These are phyloP conservation scores for Eclectus roratus DNA, from an alignment of 2,113 vertebrate species.

Conservation along the genomic window DNA sequence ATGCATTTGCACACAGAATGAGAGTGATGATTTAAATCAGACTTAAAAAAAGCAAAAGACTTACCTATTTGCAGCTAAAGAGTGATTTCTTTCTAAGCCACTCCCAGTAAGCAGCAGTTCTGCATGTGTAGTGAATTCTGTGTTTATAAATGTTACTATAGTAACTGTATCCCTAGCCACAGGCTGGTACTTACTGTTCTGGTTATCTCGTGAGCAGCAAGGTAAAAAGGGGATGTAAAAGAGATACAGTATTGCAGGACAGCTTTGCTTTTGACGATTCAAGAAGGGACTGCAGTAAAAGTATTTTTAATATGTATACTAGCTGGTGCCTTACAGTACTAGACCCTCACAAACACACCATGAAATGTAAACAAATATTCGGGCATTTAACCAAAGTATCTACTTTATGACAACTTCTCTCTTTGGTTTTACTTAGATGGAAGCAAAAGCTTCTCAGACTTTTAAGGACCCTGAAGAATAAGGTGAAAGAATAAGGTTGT, in stretches of 20 bases:
- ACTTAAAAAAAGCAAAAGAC: not conserved
- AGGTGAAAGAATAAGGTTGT: not conserved
- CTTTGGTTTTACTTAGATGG: not conserved
- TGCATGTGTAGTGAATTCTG: not conserved
- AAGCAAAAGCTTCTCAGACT: not conserved
- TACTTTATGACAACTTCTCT: not conserved
- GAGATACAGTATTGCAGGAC: not conserved
- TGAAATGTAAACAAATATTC: not conserved
- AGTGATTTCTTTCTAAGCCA: not conserved
- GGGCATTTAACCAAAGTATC: not conserved
- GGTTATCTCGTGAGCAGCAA: not conserved
- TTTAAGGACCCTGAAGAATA: not conserved
- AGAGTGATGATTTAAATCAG: not conserved
- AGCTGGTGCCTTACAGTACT: not conserved
- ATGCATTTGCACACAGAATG: not conserved
- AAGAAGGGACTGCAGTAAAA: not conserved
- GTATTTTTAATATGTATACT: not conserved
- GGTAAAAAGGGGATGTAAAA: not conserved
- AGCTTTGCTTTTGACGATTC: not conserved
- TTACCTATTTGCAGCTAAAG: not conserved
- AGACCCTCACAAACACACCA: not conserved
- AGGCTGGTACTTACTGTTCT: conserved; percentile 31
- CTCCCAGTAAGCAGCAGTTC: not conserved
- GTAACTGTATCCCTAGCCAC: conserved; percentile 63
- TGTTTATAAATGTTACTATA: conserved; percentile 60